phyloP scores from a whole-genome alignment of 1,140 invertebrate genomes.

The Orussus abietinus region DNA sequence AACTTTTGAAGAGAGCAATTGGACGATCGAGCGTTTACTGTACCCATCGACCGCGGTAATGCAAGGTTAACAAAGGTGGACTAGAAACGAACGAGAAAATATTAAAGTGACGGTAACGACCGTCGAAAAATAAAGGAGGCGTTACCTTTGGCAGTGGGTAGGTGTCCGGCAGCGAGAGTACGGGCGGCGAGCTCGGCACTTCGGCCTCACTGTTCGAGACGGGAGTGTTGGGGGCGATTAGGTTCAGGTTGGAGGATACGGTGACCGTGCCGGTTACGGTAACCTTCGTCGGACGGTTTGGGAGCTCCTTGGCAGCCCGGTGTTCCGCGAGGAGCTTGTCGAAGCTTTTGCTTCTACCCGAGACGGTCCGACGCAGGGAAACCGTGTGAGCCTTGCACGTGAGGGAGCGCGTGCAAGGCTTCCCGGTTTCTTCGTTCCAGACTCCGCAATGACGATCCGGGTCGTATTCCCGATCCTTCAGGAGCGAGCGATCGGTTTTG shows the following conservation, averaged over 20 bases:
- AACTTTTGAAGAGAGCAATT: too few relatives aligned
- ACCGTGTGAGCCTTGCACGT: conserved; percentile 83
- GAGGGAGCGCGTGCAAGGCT: conserved; percentile 75
- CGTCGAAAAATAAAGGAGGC: background rate
- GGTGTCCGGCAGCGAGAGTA: conserved; percentile 48
- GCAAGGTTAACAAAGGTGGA: too few relatives aligned
- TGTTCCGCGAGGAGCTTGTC: conserved; percentile 77
- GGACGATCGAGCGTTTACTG: too few relatives aligned
- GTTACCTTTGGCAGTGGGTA: conserved; percentile 52
- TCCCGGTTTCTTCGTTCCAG: conserved; percentile 61
- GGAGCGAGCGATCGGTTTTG: conserved; percentile 57
- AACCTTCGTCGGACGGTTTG: conserved; percentile 37
- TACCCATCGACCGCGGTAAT: too few relatives aligned
- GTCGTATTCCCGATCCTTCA: conserved; percentile 72
- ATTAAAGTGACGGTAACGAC: too few relatives aligned
- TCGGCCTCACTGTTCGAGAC: conserved; percentile 32
- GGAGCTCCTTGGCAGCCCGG: conserved; percentile 60
- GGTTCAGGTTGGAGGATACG: conserved; percentile 21
- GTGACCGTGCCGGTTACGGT: conserved; percentile 36
- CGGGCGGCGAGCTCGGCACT: conserved; percentile 44
- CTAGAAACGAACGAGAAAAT: too few relatives aligned
- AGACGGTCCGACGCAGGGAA: conserved; percentile 68
- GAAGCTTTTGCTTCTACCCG: conserved; percentile 71
- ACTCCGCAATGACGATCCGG: conserved; percentile 81
- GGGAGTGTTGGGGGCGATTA: conserved; percentile 24